phyloP scores from a whole-genome alignment of 2,797 vertebrate species.

The Lerista edwardsae region DNA sequence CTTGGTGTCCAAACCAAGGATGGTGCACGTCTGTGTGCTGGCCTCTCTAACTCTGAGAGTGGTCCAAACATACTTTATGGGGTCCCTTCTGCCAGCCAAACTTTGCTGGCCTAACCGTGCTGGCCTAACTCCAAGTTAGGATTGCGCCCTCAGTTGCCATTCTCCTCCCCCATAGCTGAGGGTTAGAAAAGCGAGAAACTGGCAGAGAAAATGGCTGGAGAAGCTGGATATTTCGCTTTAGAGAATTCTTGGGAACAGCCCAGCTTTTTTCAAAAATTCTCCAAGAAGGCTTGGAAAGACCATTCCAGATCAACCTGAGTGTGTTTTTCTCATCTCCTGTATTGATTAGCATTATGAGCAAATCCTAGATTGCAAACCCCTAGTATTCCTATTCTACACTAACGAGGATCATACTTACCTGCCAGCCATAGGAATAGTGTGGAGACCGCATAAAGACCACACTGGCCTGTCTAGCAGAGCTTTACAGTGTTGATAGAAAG shows the following conservation, averaged over 20 bases:
- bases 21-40: no score
- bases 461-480: neutral
- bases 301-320: neutral
- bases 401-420: neutral
- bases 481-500: conserved; percentile 26
- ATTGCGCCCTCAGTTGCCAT: no score
- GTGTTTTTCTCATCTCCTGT: neutral
- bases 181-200: neutral
- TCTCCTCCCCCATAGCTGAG: neutral
- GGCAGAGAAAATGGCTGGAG: neutral
- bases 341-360: neutral
- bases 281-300: no score
- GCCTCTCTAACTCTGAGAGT: no score
- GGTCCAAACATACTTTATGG: no score
- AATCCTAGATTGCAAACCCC: neutral
- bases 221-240: neutral
- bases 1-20: no score
- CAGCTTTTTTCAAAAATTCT: neutral
- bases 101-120: no score
- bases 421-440: conserved; percentile 14
- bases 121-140: no score
- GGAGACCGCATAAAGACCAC: conserved; percentile 9
- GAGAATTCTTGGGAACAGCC: neutral
- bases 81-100: no score
- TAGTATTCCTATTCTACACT: neutral